A percentile compares a stretch with the other conserved stretches of the same genome.
These are phyloP conservation scores for Panulirus ornatus DNA, from an alignment of 1,140 invertebrate genomes.

Conservation along the genomic window DNA sequence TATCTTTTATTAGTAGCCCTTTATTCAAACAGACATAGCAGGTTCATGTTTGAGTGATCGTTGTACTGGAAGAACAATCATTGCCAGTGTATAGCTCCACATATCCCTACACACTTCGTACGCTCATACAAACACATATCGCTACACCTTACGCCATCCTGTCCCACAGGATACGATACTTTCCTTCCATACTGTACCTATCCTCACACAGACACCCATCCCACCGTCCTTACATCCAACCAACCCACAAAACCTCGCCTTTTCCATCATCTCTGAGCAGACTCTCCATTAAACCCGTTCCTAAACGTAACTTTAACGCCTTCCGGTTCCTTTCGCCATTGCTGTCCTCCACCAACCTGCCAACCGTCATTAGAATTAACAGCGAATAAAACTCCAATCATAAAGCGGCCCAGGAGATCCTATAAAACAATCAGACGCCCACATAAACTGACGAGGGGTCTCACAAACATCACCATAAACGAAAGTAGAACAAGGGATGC, in stretches of 20 bases:
- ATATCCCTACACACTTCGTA: no score
- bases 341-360: neutral
- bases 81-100: no score
- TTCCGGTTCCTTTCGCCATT: neutral
- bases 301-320: neutral
- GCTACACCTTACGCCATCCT: no score
- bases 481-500: neutral
- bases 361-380: neutral
- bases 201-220: no score
- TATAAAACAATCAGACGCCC: conserved; percentile 16
- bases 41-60: no score
- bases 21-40: no score
- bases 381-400: neutral
- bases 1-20: no score
- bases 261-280: no score
- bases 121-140: no score
- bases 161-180: no score
- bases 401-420: neutral
- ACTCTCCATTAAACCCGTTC: neutral
- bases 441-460: neutral
- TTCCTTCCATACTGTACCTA: no score
- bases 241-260: neutral
- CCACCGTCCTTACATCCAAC: neutral
- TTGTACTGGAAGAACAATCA: no score
- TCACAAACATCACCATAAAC: neutral